phyloP scores from a whole-genome alignment of 2,888 invertebrate species.

The Microctonus brassicae region DNA sequence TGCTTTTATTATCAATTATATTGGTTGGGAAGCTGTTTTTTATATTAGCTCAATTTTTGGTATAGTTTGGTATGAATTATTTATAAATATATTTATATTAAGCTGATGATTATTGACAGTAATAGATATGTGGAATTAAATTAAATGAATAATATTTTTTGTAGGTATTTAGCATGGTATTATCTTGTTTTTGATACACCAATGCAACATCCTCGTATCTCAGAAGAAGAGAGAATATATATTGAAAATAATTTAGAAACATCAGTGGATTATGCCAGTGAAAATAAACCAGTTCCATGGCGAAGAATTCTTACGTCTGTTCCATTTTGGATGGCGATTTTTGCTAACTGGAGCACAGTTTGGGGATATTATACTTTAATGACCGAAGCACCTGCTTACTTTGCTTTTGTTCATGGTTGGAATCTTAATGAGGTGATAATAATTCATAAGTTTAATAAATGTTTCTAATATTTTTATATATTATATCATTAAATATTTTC shows the following conservation, averaged over 20 bases:
- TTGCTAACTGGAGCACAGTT: constrained; percentile 77
- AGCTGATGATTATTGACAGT: no score
- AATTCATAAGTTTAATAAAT: not conserved
- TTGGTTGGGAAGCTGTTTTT: constrained; percentile 80
- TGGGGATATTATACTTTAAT: constrained; percentile 80
- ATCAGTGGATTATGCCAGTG: constrained; percentile 39
- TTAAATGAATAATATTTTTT: not conserved
- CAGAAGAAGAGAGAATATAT: constrained; percentile 72
- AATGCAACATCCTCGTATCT: constrained; percentile 77
- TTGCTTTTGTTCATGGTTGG: constrained; percentile 78
- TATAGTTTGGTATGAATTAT: constrained; percentile 78
- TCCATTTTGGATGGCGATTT: constrained; percentile 74
- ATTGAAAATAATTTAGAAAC: constrained; percentile 74
- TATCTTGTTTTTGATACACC: constrained; percentile 77
- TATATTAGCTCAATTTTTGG: constrained; percentile 75
- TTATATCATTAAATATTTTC: not conserved
- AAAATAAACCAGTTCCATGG: constrained; percentile 73
- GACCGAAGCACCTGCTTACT: constrained; percentile 79
- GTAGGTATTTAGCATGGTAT: constrained; percentile 72
- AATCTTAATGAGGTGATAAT: constrained; percentile 74
- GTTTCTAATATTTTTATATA: not conserved
- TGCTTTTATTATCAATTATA: constrained; percentile 75
- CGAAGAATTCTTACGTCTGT: constrained; percentile 73
- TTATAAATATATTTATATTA: no score
- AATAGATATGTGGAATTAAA: no score